Percentiles rank a stretch among this genome's conserved stretches.
Conservation (phyloP, 1,140 invertebrate genomes). For the Orius insidiosus region DNA sequence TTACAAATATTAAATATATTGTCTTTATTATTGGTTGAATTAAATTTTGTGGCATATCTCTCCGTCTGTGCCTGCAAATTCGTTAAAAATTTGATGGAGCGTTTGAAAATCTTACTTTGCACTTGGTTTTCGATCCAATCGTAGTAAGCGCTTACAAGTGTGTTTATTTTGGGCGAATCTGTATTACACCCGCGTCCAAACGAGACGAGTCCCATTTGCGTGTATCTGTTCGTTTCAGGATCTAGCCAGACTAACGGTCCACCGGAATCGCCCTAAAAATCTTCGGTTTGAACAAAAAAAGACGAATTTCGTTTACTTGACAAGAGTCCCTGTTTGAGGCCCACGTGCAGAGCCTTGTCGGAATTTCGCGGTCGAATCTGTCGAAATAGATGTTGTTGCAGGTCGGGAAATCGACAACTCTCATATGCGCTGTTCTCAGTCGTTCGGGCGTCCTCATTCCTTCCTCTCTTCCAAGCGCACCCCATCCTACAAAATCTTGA, state of each 20-base stretch:
- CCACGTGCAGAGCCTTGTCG: not conserved
- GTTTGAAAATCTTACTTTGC: not conserved
- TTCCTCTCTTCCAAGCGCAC: no score
- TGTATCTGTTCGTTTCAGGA: slow-evolving; percentile 2
- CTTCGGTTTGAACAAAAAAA: not conserved
- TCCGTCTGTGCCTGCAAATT: no score
- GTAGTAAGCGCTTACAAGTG: not conserved
- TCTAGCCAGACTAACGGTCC: slow-evolving; percentile 2
- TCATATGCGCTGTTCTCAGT: not conserved
- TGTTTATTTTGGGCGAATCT: not conserved
- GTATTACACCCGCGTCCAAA: not conserved
- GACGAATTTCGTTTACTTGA: not conserved
- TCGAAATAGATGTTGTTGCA: not conserved
- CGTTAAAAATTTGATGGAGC: no score
- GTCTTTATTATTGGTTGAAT: no score
- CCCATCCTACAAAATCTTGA: no score
- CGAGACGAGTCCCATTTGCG: not conserved
- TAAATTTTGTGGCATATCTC: no score
- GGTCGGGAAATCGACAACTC: not conserved
- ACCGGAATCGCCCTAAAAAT: slow-evolving; percentile 5
- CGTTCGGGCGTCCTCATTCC: no score
- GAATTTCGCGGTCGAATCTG: not conserved
- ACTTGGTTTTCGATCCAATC: slow-evolving; percentile 1
- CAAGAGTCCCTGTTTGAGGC: not conserved
- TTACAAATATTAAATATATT: no score